Percentiles rank a stretch among this genome's conserved stretches.
Conservation (phyloP, 2,113 vertebrate species). For the Anarhynchus alexandrinus region DNA sequence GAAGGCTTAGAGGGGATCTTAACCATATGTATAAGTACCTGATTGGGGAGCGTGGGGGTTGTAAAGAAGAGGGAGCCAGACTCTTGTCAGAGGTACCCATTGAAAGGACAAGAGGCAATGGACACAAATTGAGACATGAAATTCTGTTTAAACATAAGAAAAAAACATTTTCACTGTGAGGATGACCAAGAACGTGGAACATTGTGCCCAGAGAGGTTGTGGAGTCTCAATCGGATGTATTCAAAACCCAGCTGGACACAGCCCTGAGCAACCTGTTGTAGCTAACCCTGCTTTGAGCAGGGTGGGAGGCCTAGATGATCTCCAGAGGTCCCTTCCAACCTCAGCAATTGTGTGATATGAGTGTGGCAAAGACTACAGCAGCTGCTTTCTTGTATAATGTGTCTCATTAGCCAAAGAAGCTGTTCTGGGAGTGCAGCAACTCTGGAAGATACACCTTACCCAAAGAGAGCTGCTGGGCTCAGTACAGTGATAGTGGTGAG, state of each 20-base stretch:
- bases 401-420: not conserved
- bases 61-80: not conserved
- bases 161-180: not conserved
- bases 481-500: not conserved
- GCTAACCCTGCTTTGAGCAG: not conserved
- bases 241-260: not conserved
- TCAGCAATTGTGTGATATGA: not conserved
- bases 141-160: not conserved
- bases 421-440: not conserved
- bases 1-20: not conserved
- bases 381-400: not conserved
- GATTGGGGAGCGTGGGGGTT: accelerated
- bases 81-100: not conserved
- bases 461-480: not conserved
- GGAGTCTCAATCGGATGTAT: not conserved
- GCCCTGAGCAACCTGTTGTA: not conserved
- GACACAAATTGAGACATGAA: not conserved
- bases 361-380: not conserved
- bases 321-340: not conserved
- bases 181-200: not conserved
- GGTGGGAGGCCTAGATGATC: not conserved
- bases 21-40: not conserved
- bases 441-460: not conserved
- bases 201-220: not conserved
- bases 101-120: not conserved